Percentiles rank a stretch among this genome's conserved stretches.
Conservation (phyloP, 2,888 invertebrate genomes). For the Epinotia demarniana region DNA sequence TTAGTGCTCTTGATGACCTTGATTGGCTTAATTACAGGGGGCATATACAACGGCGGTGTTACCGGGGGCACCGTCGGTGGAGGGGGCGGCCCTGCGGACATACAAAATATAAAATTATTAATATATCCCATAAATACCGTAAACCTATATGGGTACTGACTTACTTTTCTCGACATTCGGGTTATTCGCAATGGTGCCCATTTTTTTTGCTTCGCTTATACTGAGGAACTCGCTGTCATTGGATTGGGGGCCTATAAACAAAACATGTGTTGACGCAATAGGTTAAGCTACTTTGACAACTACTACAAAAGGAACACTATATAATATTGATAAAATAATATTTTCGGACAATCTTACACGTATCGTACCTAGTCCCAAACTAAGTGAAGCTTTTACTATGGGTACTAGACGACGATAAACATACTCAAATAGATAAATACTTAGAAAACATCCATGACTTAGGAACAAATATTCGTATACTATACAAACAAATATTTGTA, state of each 20-base stretch:
- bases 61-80: slow-evolving; percentile 1
- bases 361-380: no score
- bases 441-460: no score
- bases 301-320: neutral
- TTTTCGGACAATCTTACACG: no score
- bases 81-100: slow-evolving; percentile 17
- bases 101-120: neutral
- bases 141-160: slow-evolving; percentile 35
- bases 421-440: no score
- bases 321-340: no score
- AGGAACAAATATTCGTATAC: no score
- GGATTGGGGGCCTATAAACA: slow-evolving; percentile 53
- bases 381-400: no score
- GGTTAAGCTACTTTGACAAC: neutral
- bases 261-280: slow-evolving; percentile 15
- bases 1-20: slow-evolving; percentile 65
- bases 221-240: slow-evolving; percentile 59
- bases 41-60: slow-evolving; percentile 42
- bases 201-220: slow-evolving; percentile 59
- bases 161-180: slow-evolving; percentile 53
- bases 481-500: no score
- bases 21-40: slow-evolving; percentile 45
- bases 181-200: slow-evolving; percentile 56
- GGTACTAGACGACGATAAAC: no score
- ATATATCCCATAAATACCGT: slow-evolving; percentile 19